Evolutionary conservation across 2,113 vertebrate genomes (phyloP), one percentile per base, ranked within the genome.

Genomic region (Ceuthmochares aereus): DNA sequence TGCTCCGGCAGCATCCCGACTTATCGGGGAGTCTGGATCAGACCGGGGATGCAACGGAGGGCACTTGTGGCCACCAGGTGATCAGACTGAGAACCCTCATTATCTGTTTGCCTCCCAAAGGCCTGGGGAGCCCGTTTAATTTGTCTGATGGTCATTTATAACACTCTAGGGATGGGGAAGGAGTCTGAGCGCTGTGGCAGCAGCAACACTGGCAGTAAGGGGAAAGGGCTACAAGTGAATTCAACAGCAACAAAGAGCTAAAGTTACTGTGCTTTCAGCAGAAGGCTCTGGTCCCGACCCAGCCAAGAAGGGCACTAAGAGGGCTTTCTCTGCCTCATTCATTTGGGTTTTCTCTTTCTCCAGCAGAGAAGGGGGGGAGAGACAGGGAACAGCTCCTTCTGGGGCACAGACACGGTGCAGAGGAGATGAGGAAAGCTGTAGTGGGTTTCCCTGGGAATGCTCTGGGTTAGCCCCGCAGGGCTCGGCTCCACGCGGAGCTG

Each of bases 51-150:
- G 8, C 40, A 3, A 1, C n/a, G n/a, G 56, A 20, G 12, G 45
- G 34, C 37, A 1, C 7, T 0, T 3, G 36, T 0, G 47, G 32
- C n/a, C 72, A 14, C 54, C 9, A 5, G 68, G 45, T 0, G 30
- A 68, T 60, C 36, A 7, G 37, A 12, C 10, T 0, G 34, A 19
- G 15, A 68, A 8, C 42, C 36, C 26, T 22, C 37, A 5, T 30
- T 32, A 32, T 20, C 21, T 1, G 0, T 66, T 42, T 25, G 20
- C 43, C 45, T 59, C 91, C n/a, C 36, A 1, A 20, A 51, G 20
- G 3, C 20, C 36, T 1, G 1, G n/a, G 34, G 1, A 4, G 25
- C 4, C 32, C n/a, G 8, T 47, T 54, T 34, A 16, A 47, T 34
- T 37, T 60, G 34, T 17, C 58, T 42, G 72, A 59, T 7, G 9